Conservation (phyloP, 2,888 invertebrate genomes). For the Pseudococcus jackbeardsleyi region DNA sequence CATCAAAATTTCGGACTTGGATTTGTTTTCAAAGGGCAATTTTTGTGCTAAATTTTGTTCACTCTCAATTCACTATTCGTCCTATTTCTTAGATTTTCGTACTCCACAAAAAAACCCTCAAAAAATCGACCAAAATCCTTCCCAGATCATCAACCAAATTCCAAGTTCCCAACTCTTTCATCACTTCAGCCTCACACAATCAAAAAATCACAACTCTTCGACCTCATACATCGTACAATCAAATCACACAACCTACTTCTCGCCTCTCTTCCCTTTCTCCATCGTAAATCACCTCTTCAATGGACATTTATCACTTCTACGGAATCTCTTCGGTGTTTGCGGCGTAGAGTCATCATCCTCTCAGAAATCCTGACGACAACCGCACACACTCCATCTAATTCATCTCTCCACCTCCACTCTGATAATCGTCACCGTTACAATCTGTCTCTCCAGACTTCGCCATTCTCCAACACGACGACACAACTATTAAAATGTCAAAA, state of each 20-base stretch:
- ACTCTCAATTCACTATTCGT: too few relatives aligned
- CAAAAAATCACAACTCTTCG: background rate
- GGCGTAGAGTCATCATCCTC: background rate
- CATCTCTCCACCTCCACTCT: background rate
- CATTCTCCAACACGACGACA: background rate
- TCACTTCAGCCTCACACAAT: too few relatives aligned
- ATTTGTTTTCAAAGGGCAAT: too few relatives aligned
- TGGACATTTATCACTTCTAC: conserved; percentile 3
- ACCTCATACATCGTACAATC: background rate
- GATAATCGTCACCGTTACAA: background rate
- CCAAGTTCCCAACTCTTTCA: background rate
- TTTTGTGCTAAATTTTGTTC: too few relatives aligned
- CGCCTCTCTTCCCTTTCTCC: background rate
- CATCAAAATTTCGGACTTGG: too few relatives aligned
- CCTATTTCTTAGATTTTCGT: too few relatives aligned
- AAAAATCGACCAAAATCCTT: background rate
- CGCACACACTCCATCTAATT: background rate
- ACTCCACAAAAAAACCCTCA: too few relatives aligned
- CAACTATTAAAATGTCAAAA: conserved; percentile 15
- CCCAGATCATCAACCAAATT: background rate
- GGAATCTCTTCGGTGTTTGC: background rate
- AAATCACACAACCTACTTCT: too few relatives aligned
- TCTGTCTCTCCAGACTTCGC: background rate
- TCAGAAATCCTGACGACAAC: background rate
- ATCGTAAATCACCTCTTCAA: background rate